These are phyloP conservation scores for Fopius arisanus DNA, from an alignment of 1,140 invertebrate genomes.

Conservation along the genomic window DNA sequence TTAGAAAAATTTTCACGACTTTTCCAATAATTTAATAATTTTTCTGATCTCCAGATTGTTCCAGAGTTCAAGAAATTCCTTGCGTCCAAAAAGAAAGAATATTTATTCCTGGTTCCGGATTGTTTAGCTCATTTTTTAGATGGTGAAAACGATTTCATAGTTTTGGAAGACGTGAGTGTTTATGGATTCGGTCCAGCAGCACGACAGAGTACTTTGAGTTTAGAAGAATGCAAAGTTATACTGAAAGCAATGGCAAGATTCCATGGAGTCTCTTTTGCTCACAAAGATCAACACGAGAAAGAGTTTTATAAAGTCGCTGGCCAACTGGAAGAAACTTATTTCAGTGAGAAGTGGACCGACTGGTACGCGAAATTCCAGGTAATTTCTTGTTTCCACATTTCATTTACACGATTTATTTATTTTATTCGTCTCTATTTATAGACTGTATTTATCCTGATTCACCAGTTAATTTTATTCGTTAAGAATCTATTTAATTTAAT, in stretches of 20 bases:
- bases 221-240: slow-evolving; percentile 64
- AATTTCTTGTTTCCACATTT: too few species aligned
- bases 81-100: slow-evolving; percentile 38
- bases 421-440: too few species aligned
- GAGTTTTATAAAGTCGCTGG: slow-evolving; percentile 64
- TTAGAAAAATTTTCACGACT: not conserved
- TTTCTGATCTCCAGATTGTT: slow-evolving; percentile 42
- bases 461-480: too few species aligned
- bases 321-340: slow-evolving; percentile 68
- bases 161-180: slow-evolving; percentile 70
- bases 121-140: slow-evolving; percentile 67
- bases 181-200: slow-evolving; percentile 64
- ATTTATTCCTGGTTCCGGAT: slow-evolving; percentile 55
- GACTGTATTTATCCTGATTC: too few species aligned
- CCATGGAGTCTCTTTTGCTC: slow-evolving; percentile 75
- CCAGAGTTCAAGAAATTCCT: slow-evolving; percentile 52
- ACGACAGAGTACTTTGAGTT: slow-evolving; percentile 66
- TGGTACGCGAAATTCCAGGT: slow-evolving; percentile 74
- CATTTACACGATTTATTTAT: slow-evolving; percentile 10
- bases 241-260: slow-evolving; percentile 72
- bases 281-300: slow-evolving; percentile 70
- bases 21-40: not conserved
- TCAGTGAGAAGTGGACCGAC: slow-evolving; percentile 63
- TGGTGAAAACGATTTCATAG: slow-evolving; percentile 73
- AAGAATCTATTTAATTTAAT: too few species aligned